Conservation (phyloP, 2,797 vertebrate genomes). For the Falco berigora region DNA sequence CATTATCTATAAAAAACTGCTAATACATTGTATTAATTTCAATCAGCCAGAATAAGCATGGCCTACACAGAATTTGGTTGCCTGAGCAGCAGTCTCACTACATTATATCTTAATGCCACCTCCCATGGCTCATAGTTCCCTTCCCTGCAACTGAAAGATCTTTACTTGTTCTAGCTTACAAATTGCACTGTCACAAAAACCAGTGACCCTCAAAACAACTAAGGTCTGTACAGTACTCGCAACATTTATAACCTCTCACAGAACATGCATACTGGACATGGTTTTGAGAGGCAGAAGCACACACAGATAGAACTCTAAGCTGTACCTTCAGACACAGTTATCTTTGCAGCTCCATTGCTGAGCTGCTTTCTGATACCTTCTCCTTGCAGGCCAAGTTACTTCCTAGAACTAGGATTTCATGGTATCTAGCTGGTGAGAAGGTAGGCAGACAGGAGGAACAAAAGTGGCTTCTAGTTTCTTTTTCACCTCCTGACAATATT, state of each 20-base stretch:
- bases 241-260: not conserved
- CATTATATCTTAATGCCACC: not conserved
- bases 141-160: too few relatives aligned
- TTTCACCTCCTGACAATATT: not conserved
- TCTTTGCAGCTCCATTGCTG: not conserved
- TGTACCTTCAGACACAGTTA: not conserved
- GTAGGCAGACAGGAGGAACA: not conserved
- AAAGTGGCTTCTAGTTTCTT: not conserved
- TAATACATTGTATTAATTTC: not conserved
- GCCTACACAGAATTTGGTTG: not conserved
- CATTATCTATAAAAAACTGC: not conserved
- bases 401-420: not conserved
- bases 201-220: not conserved
- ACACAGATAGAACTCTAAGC: not conserved
- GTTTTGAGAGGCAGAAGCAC: not conserved
- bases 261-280: fast-evolving
- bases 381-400: not conserved
- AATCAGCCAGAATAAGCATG: not conserved
- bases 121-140: not conserved
- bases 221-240: too few relatives aligned
- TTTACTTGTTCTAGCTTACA: not conserved
- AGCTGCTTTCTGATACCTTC: not conserved
- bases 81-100: not conserved
- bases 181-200: not conserved
- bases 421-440: not conserved